Evolutionary conservation across 2,888 invertebrate genomes (phyloP), one percentile per base, ranked within the genome.

Genomic region (Diaphora mendica): DNA sequence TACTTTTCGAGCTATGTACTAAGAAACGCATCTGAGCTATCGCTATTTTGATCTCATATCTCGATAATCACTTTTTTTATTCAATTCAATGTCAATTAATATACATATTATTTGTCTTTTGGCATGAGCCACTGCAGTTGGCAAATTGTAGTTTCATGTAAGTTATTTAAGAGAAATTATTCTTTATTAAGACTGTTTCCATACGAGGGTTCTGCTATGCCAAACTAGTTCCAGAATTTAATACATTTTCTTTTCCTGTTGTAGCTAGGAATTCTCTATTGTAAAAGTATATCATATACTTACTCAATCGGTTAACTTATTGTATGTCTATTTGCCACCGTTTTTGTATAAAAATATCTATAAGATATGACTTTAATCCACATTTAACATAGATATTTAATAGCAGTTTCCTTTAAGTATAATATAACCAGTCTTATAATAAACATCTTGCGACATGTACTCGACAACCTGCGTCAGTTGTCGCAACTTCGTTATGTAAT

Each of bases 401-500:
- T 39, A 15, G 13, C 20, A 64, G 39, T 55, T 73, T 73, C 51
- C 64, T 68, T 35, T 9, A 33, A 64, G 35, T 59, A 11, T n/a
- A 23, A 68, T 15, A 73, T 55, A 39, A 48, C 62, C 48, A 64
- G 71, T 71, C n/a, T 68, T 68, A 64, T 68, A 69, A 64, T 75
- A 55, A 69, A 68, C 13, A 55, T 69, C 68, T 73, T 75, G 66
- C 74, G 55, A 75, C 71, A 78, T 65, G 68, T 73, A 77, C 68
- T 71, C 81, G 77, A 83, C 77, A 74, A 68, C 82, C 79, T 70
- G 68, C 44, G 62, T 64, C 76, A 74, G 75, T 80, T 86, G 85
- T 84, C 83, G 87, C 86, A 87, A 88, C 78, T 72, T 68, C 55
- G 75, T 92, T 91, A 91, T 91, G 90, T 89, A 91, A 92, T 86